A percentile compares a stretch with the other conserved stretches of the same genome.
These are phyloP conservation scores for Augochlorella aurata DNA, from an alignment of 2,888 invertebrate genomes.

Conservation along the genomic window DNA sequence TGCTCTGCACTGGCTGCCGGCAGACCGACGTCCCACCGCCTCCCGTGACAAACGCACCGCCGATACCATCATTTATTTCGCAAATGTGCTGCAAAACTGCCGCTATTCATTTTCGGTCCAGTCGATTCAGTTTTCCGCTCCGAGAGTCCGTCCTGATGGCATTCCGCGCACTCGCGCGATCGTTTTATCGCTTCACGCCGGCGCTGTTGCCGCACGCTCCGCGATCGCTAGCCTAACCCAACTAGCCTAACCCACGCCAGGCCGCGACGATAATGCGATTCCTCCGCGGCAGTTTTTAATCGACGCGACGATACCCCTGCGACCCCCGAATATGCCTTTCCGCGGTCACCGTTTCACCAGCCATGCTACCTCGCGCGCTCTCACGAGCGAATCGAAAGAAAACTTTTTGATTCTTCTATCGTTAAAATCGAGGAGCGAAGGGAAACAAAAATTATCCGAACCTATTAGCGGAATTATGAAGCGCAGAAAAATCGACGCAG, in stretches of 20 bases:
- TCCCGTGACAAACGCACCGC: slow-evolving; percentile 81
- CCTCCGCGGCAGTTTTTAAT: slow-evolving; percentile 69
- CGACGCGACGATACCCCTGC: slow-evolving; percentile 27
- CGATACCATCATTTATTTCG: slow-evolving; percentile 82
- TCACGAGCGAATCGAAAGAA: too few species aligned
- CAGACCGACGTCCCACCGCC: slow-evolving; percentile 66
- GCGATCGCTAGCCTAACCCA: slow-evolving; percentile 23
- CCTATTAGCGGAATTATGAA: too few species aligned
- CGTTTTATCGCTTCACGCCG: slow-evolving; percentile 63
- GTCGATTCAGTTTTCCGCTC: slow-evolving; percentile 80
- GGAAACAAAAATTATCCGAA: too few species aligned
- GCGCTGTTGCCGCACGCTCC: slow-evolving; percentile 7
- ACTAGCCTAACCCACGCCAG: background rate
- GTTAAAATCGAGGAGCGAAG: too few species aligned
- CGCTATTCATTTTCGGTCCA: slow-evolving; percentile 82
- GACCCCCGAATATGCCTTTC: background rate
- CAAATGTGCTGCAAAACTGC: slow-evolving; percentile 82
- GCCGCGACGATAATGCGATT: slow-evolving; percentile 69
- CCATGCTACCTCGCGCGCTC: too few species aligned
- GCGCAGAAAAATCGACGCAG: too few species aligned
- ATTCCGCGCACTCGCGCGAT: slow-evolving; percentile 55
- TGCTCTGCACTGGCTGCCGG: slow-evolving; percentile 40
- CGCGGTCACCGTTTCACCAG: slow-evolving; percentile 16
- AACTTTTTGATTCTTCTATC: too few species aligned
- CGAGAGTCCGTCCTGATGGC: slow-evolving; percentile 71